phyloP scores from a whole-genome alignment of 2,888 invertebrate genomes.

The Lepetodrilus schrolli region DNA sequence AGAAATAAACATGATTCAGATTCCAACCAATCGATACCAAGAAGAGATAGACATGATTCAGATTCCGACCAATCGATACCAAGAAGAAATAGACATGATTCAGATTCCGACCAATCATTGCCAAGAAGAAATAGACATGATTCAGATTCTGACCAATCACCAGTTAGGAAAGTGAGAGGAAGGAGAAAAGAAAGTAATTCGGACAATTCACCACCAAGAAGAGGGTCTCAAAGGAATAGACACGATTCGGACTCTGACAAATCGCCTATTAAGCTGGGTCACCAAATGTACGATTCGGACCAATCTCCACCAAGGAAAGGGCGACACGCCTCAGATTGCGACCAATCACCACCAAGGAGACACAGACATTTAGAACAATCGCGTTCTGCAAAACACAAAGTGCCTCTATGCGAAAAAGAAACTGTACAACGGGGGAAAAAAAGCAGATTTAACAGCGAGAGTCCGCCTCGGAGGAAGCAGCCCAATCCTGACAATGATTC shows the following conservation, averaged over 20 bases:
- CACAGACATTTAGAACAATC: slow-evolving; percentile 60
- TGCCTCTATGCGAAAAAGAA: slow-evolving; percentile 59
- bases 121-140: slow-evolving; percentile 63
- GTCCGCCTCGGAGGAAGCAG: slow-evolving; percentile 50
- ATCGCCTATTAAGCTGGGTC: slow-evolving; percentile 63
- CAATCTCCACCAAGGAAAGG: slow-evolving; percentile 64
- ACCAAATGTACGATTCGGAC: slow-evolving; percentile 65
- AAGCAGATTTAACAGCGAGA: slow-evolving; percentile 47
- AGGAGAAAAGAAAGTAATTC: slow-evolving; percentile 56
- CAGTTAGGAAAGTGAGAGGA: slow-evolving; percentile 61
- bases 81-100: slow-evolving; percentile 55
- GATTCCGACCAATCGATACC: slow-evolving; percentile 64
- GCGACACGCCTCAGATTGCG: slow-evolving; percentile 69
- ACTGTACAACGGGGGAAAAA: slow-evolving; percentile 56
- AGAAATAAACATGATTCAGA: slow-evolving; percentile 68
- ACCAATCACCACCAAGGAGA: slow-evolving; percentile 71
- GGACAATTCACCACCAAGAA: slow-evolving; percentile 59
- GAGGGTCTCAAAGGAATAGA: slow-evolving; percentile 55
- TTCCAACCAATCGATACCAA: slow-evolving; percentile 62
- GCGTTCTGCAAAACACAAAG: slow-evolving; percentile 58
- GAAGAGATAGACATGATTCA: slow-evolving; percentile 55
- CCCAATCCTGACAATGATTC: slow-evolving; percentile 57
- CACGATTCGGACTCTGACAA: slow-evolving; percentile 60
- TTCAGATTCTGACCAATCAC: slow-evolving; percentile 72
- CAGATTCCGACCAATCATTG: slow-evolving; percentile 68